A percentile compares a stretch with the other conserved stretches of the same genome.
These are phyloP conservation scores for Lethenteron reissneri DNA, from an alignment of 2,113 vertebrate species.

Conservation along the genomic window DNA sequence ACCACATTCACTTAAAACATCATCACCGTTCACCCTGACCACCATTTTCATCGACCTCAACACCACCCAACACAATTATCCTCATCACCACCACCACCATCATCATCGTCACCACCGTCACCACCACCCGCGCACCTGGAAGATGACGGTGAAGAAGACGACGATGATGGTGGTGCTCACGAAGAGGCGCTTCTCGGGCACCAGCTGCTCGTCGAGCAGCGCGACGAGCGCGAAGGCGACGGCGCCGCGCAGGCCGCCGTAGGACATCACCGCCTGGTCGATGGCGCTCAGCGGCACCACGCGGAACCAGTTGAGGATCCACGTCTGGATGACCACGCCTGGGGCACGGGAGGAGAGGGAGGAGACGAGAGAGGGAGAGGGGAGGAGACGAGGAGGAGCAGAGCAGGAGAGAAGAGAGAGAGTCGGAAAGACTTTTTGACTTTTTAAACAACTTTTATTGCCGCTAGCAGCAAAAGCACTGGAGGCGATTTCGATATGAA, in stretches of 20 bases:
- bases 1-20: too few species aligned
- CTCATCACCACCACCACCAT: conserved; percentile 12
- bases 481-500: too few species aligned
- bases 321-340: conserved; percentile 66
- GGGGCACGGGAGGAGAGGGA: not conserved
- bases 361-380: too few species aligned
- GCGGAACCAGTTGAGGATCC: conserved; percentile 61
- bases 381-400: too few species aligned
- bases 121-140: conserved; percentile 38
- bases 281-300: conserved; percentile 59
- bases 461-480: too few species aligned
- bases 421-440: too few species aligned
- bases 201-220: conserved; percentile 30
- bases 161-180: conserved; percentile 75
- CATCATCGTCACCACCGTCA: conserved; percentile 8
- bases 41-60: too few species aligned
- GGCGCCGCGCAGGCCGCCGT: conserved; percentile 70
- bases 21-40: too few species aligned
- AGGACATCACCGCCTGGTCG: conserved; percentile 86
- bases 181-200: conserved; percentile 52
- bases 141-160: conserved; percentile 74
- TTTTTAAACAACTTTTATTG: too few species aligned
- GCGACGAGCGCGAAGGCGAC: conserved; percentile 68
- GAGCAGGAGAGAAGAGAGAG: too few species aligned
- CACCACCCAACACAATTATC: too few species aligned